Base-by-base conservation (phyloP, 2,888 invertebrate species). In the Cheiracanthium punctorium region DNA sequence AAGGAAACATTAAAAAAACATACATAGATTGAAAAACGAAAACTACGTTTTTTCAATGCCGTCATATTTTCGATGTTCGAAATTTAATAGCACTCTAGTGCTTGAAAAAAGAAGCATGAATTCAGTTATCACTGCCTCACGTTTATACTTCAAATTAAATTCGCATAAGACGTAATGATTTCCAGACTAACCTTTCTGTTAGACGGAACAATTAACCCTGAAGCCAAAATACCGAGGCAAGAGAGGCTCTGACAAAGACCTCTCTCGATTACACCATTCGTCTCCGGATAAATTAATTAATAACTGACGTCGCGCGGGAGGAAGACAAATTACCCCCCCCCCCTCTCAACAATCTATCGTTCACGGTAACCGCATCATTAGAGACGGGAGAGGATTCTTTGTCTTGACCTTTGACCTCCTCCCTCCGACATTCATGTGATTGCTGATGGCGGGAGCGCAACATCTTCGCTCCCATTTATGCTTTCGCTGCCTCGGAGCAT, bases 311-410 rank as follows among this genome's bases (percentile, higher is more conserved):
- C n/a, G n/a, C 32, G 71, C 24, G 64, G 75, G 70, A 76, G 41
- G 75, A 82, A 75, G 75, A 75, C 71, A 82, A 82, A 75, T 71
- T 67, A 75, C 76, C 76, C 71, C 71, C n/a, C n/a, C n/a, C n/a
- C n/a, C n/a, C n/a, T n/a, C 48, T 76, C 71, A 82, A 76, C 82
- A 76, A 76, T 82, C 82, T 76, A 82, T 82, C 82, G 82, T 82
- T 82, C 82, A 72, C 84, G 72, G 67, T 77, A 84, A 84, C 84
- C 84, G 84, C 84, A 84, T 84, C 84, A 73, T 84, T 84, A 84
- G 84, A 73, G 77, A 77, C 67, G 14, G 30, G 76, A n/a, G 71
- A 71, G 43, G 84, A 43, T 81, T 67, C 67, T 43, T 48, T 48
- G 2, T 37, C 76, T 73, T 84, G 84, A 84, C 82, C 82, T 76